Percentiles rank a stretch among this genome's conserved stretches.
These are phyloP conservation scores for Micoletzkya japonica DNA, from an alignment of 2,888 invertebrate species.

Conservation along the genomic window DNA sequence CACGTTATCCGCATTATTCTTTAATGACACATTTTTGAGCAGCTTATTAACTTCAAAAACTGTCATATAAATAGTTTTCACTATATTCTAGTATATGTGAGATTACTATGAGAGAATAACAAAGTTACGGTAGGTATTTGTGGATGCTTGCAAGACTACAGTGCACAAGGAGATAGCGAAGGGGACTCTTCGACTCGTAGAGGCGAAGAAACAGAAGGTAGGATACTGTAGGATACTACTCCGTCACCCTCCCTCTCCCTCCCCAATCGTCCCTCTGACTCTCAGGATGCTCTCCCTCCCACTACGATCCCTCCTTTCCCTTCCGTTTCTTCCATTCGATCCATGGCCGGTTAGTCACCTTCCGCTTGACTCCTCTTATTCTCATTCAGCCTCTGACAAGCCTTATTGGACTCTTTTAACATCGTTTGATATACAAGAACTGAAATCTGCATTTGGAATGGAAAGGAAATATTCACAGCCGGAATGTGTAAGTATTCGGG, in stretches of 20 bases:
- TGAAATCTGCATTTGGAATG: conserved; percentile 30
- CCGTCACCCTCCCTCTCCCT: background rate
- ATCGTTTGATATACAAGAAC: conserved; percentile 31
- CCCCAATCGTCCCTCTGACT: background rate
- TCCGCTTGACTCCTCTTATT: background rate
- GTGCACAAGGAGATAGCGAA: too few species aligned
- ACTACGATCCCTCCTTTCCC: background rate
- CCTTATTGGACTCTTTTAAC: conserved; percentile 41
- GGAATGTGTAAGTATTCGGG: background rate
- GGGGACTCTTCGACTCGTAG: too few species aligned
- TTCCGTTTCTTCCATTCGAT: background rate
- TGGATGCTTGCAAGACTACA: too few species aligned
- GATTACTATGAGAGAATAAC: too few species aligned
- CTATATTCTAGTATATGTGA: too few species aligned
- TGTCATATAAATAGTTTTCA: too few species aligned
- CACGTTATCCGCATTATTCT: too few species aligned
- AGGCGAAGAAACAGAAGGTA: too few species aligned
- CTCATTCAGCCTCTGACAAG: conserved; percentile 26
- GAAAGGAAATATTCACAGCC: background rate
- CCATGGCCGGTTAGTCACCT: background rate
- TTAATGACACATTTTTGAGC: too few species aligned
- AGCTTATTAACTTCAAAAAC: too few species aligned
- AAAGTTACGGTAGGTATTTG: too few species aligned
- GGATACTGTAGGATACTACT: background rate
- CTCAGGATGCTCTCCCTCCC: background rate